Conservation (phyloP, 2,797 vertebrate species). For the Petrocephalus schoutedeni region DNA sequence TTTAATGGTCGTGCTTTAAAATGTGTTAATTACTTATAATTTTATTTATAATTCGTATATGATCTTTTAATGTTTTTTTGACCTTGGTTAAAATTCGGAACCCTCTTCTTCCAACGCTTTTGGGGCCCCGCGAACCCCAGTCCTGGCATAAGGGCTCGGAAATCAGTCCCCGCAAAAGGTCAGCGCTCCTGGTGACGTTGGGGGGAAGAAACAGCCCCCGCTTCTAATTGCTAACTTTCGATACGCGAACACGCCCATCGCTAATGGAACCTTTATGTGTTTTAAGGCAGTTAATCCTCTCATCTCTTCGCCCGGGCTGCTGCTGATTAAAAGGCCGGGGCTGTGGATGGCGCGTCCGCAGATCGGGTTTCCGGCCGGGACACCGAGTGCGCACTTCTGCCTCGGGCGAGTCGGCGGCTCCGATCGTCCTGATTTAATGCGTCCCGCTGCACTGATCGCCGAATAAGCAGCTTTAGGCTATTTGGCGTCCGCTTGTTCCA, state of each 20-base stretch:
- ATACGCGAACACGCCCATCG: constrained; percentile 25
- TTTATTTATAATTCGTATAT: not conserved
- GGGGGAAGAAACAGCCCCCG: constrained; percentile 7
- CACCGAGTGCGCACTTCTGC: constrained; percentile 48
- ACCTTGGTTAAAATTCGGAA: too few relatives aligned
- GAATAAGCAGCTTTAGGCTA: not conserved
- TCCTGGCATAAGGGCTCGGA: not conserved
- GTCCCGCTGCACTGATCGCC: not conserved
- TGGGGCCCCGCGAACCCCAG: too few relatives aligned
- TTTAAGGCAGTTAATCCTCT: constrained; percentile 68
- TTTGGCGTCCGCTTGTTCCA: not conserved
- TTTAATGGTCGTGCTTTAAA: not conserved
- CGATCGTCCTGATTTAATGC: constrained; percentile 26
- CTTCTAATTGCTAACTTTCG: constrained; percentile 31
- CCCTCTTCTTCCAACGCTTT: too few relatives aligned
- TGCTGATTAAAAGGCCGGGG: constrained; percentile 67
- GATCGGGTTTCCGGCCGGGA: constrained; percentile 63
- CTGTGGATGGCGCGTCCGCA: constrained; percentile 40
- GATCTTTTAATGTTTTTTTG: not conserved
- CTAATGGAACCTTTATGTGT: constrained; percentile 70
- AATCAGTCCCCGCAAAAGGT: constrained; percentile 31
- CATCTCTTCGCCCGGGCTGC: constrained; percentile 59
- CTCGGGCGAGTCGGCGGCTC: constrained; percentile 38
- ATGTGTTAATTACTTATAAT: not conserved
- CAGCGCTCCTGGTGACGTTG: constrained; percentile 13